phyloP scores from a whole-genome alignment of 2,113 vertebrate genomes.

The Gavialis gangeticus region DNA sequence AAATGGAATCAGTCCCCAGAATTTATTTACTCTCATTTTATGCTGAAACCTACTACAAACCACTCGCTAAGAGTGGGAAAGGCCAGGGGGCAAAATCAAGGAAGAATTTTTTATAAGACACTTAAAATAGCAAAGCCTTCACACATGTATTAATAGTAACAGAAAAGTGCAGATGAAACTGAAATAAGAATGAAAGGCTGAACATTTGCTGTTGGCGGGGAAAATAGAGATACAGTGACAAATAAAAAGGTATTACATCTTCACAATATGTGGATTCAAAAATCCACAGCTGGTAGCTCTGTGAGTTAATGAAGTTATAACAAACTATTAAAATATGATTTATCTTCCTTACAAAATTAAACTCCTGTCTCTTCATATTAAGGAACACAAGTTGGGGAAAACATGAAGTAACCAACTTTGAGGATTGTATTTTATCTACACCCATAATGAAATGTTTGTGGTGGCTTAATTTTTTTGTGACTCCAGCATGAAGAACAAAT shows the following conservation, averaged over 20 bases:
- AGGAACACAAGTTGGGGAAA: neutral
- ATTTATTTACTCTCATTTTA: conserved; percentile 29
- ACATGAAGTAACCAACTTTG: neutral
- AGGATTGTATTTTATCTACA: neutral
- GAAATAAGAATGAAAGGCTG: neutral
- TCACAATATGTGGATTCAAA: neutral
- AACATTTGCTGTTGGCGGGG: neutral
- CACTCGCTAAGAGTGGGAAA: neutral
- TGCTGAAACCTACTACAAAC: neutral
- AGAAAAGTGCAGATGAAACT: neutral
- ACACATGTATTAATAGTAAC: neutral
- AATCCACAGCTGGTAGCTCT: neutral
- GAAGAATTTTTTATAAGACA: neutral
- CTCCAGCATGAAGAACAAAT: neutral
- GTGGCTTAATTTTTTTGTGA: neutral
- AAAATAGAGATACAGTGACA: conserved; percentile 24
- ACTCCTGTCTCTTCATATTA: neutral
- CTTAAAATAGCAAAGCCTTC: neutral
- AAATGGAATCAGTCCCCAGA: neutral
- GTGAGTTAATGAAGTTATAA: neutral
- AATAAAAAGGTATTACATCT: neutral
- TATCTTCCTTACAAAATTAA: conserved; percentile 9
- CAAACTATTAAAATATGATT: neutral
- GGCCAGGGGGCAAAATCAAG: neutral
- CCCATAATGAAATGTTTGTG: neutral